A percentile compares a stretch with the other conserved stretches of the same genome.
phyloP scores from a whole-genome alignment of 2,113 vertebrate genomes.

The Hylia prasina region DNA sequence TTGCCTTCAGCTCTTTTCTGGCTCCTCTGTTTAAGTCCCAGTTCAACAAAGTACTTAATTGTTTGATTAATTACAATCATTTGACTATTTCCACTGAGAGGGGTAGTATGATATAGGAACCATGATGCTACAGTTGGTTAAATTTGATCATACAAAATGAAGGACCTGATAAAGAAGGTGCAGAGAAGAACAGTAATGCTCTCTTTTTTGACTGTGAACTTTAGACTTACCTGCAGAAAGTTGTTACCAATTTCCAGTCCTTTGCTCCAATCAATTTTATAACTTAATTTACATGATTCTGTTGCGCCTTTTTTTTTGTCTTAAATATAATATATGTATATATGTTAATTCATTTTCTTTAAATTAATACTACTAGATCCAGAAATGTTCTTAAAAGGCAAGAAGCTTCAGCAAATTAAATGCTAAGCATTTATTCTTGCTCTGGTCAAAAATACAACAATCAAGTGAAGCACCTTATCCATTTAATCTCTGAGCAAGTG shows the following conservation, averaged over 20 bases:
- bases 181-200: not conserved
- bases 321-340: not conserved
- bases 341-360: not conserved
- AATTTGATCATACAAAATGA: not conserved
- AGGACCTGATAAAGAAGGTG: not conserved
- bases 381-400: not conserved
- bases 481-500: not conserved
- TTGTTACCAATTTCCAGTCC: not conserved
- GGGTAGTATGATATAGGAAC: not conserved
- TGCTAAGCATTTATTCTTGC: not conserved
- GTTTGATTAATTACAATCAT: slow-evolving; percentile 10
- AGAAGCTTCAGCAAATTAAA: not conserved
- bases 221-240: not conserved
- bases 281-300: not conserved
- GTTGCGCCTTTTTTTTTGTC: not conserved
- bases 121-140: not conserved
- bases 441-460: not conserved
- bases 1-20: slow-evolving; percentile 1
- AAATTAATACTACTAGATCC: not conserved
- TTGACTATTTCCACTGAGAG: not conserved
- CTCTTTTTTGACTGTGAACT: not conserved
- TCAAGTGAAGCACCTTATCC: not conserved
- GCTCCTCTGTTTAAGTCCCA: not conserved
- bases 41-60: slow-evolving; percentile 3
- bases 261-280: not conserved